phyloP scores from a whole-genome alignment of 2,113 vertebrate species.

The Scatophagus argus region DNA sequence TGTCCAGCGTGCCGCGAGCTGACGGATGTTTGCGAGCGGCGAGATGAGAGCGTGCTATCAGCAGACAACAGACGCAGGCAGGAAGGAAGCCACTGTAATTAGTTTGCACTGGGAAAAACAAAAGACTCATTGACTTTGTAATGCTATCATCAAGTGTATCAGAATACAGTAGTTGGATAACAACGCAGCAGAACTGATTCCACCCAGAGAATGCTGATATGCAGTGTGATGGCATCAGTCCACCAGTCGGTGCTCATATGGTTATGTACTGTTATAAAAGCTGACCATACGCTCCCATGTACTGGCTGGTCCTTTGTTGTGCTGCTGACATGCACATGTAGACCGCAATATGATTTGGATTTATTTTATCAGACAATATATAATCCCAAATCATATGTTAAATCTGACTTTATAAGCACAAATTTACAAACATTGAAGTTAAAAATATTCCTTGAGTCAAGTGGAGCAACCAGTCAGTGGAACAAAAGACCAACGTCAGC shows the following conservation, averaged over 20 bases:
- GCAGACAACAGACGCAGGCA: constrained; percentile 46
- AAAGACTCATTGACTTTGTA: constrained; percentile 66
- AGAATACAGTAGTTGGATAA: constrained; percentile 53
- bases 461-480: neutral
- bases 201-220: constrained; percentile 35
- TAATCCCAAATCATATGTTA: too few species aligned
- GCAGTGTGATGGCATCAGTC: constrained; percentile 27
- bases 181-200: constrained; percentile 27
- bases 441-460: neutral
- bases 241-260: constrained; percentile 3
- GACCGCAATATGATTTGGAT: too few species aligned
- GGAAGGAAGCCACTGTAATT: constrained; percentile 75
- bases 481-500: neutral
- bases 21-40: constrained; percentile 48
- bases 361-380: too few species aligned
- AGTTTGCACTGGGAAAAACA: constrained; percentile 70
- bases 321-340: neutral
- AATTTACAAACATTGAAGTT: neutral
- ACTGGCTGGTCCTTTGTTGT: too few species aligned
- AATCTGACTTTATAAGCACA: neutral
- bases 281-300: neutral
- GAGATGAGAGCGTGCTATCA: constrained; percentile 68
- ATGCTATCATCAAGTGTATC: constrained; percentile 61
- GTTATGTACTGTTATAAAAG: neutral
- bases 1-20: neutral